These are phyloP conservation scores for Lichenostomus cassidix DNA, from an alignment of 2,113 vertebrate species.

Conservation along the genomic window DNA sequence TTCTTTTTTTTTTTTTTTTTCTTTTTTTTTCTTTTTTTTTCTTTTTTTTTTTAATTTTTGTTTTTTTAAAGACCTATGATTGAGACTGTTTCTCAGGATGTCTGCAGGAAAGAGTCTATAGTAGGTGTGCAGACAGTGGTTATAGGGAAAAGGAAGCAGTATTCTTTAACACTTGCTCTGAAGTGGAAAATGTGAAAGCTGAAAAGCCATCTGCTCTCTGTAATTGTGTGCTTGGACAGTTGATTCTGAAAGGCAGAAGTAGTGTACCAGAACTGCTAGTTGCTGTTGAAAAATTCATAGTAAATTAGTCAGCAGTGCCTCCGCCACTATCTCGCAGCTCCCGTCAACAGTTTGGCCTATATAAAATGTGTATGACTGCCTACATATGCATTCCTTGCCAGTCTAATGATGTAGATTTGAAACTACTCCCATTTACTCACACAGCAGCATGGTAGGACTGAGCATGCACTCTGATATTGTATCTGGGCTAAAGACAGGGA, in stretches of 20 bases:
- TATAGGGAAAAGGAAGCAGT: background rate
- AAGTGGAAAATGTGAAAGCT: background rate
- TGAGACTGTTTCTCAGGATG: background rate
- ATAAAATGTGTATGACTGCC: background rate
- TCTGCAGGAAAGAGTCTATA: background rate
- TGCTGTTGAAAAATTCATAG: background rate
- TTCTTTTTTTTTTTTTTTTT: background rate
- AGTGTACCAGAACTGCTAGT: background rate
- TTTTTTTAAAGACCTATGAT: background rate
- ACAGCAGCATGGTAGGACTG: background rate
- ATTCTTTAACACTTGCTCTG: background rate
- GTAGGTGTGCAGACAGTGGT: background rate
- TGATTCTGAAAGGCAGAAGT: background rate
- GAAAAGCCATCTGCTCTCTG: background rate
- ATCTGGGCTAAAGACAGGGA: background rate
- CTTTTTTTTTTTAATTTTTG: background rate
- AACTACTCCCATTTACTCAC: background rate
- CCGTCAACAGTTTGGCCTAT: background rate
- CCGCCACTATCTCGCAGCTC: background rate
- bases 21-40: too few relatives aligned
- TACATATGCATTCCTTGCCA: background rate
- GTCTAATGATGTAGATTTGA: background rate
- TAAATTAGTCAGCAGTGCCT: background rate
- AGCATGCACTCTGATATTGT: accelerated
- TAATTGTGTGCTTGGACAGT: background rate